Evolutionary conservation across 2,888 invertebrate genomes (phyloP).

Genomic region (Caenorhabditis wallacei): DNA sequence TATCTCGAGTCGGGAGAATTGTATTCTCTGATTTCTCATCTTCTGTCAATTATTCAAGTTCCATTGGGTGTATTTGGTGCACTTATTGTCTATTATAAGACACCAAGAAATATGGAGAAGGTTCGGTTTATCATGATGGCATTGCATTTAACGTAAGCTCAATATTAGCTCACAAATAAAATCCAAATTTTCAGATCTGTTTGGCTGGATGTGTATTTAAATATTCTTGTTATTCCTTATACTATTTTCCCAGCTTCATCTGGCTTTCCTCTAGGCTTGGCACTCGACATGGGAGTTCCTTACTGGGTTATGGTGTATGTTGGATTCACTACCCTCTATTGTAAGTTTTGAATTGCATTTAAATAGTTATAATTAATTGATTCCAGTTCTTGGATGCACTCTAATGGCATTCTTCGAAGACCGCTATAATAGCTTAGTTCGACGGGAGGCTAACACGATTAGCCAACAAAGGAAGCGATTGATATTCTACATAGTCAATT

Average conservation of each 20-base stretch:
- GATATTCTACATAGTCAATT: background rate
- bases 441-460: background rate
- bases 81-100: background rate
- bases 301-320: background rate
- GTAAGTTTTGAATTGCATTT: background rate
- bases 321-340: background rate
- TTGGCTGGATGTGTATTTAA: background rate
- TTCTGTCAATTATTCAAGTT: background rate
- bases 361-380: background rate
- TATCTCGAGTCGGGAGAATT: constrained; percentile 13
- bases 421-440: constrained; percentile 4
- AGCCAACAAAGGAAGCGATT: background rate
- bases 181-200: background rate
- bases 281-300: background rate
- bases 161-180: background rate
- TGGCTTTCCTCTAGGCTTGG: background rate
- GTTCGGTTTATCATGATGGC: constrained; percentile 1
- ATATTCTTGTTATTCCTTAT: background rate
- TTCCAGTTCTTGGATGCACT: background rate
- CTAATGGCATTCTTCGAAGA: constrained; percentile 16
- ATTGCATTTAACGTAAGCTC: constrained; percentile 13
- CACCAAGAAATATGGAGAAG: constrained; percentile 6
- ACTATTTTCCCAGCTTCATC: background rate
- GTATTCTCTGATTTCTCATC: background rate
- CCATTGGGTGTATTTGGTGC: background rate